Evolutionary conservation across 2,888 invertebrate genomes (phyloP), one percentile per base, ranked within the genome.

Genomic region (Tipula lateralis): DNA sequence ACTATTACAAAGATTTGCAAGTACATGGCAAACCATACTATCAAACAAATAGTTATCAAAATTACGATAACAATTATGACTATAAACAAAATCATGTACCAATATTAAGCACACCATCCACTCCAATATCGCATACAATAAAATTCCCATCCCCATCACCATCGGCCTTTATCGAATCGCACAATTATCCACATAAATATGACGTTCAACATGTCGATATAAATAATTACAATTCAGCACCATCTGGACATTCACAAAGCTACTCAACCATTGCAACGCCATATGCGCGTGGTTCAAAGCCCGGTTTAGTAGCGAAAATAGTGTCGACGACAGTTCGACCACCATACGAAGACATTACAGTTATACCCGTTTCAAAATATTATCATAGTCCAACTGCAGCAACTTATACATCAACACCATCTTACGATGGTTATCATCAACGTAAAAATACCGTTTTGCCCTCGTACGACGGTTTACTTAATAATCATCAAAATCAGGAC

Each of bases 1-100:
- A 39, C 24, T 83, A 83, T 24, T 83, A 83, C 24, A 83, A 83
- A 24, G 83, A 83, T 82, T 82, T 82, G n/a, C 32, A 82, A 9
- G 82, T 4, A 5, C 30, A 82, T 1, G 82, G 82, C 13, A 30
- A 30, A 30, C 30, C 30, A 82, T 30, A 82, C 32, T 6, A 29
- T 1, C 82, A 82, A 82, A 32, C 29, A 30, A 30, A 82, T 82
- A 6, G 30, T 1, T 32, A 82, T 16, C 30, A 30, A 13, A 32
- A 30, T 30, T 82, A 82, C 32, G n/a, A 82, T 30, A 30, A 82
- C n/a, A 13, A n/a, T 1, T 29, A 82, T n/a, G n/a, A 81, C n/a
- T n/a, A n/a, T 29, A 12, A 80, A 19, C 29, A 80, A 9, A n/a
- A n/a, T n/a, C 19, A 81, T 29, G 3, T 7, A 30, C 29, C 30